Evolutionary conservation across 1,140 invertebrate species (phyloP).

Genomic region (Leptinotarsa texana): DNA sequence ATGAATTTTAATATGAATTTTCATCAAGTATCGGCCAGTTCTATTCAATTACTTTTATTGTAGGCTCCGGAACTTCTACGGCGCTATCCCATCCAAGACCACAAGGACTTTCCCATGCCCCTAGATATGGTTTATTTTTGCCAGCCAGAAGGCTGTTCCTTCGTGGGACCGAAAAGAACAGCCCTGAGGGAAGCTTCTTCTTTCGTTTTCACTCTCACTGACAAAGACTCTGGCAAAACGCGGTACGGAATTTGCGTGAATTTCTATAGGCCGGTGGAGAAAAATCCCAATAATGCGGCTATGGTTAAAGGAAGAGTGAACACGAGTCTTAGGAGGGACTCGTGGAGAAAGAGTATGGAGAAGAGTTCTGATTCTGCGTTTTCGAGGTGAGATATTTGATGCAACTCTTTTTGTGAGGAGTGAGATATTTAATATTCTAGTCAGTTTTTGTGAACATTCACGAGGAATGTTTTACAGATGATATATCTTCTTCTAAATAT

Average conservation of each 20-base stretch:
- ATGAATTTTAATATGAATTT: too few relatives aligned
- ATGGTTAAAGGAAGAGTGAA: conserved; percentile 50
- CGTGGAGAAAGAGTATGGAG: conserved; percentile 87
- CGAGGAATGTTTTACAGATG: too few relatives aligned
- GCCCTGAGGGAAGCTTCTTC: conserved; percentile 88
- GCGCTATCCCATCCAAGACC: conserved; percentile 96
- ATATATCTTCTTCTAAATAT: too few relatives aligned
- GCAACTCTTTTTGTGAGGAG: not conserved
- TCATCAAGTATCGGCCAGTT: too few relatives aligned
- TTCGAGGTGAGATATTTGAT: conserved; percentile 72
- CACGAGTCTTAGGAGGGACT: conserved; percentile 75
- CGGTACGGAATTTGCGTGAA: conserved; percentile 96
- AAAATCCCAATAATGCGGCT: conserved; percentile 47
- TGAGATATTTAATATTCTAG: conserved; percentile 1
- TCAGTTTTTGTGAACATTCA: too few relatives aligned
- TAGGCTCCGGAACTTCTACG: conserved; percentile 88
- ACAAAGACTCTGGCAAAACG: conserved; percentile 91
- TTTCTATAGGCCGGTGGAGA: conserved; percentile 91
- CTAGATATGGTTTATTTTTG: conserved; percentile 99
- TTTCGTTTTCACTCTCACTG: conserved; percentile 98
- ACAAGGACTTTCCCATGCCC: conserved; percentile 95
- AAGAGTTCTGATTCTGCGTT: conserved; percentile 90
- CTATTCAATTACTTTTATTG: conserved; percentile 6
- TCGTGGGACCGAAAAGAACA: conserved; percentile 82
- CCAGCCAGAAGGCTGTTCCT: conserved; percentile 97